phyloP scores from a whole-genome alignment of 2,888 invertebrate genomes.

The Clivina fossor region DNA sequence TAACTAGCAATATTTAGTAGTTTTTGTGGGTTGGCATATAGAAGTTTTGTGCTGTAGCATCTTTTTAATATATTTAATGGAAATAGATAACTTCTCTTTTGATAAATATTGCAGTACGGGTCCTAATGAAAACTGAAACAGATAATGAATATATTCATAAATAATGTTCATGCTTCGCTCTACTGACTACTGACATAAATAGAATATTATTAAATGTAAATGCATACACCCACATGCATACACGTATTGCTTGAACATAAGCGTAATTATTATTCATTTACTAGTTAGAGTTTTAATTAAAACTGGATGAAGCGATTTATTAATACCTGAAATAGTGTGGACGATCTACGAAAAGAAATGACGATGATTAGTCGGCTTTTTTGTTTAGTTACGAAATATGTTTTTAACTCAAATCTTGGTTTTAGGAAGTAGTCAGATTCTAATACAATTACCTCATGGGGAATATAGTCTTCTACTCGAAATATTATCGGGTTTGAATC shows the following conservation, averaged over 20 bases:
- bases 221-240: too few relatives aligned
- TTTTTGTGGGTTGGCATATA: neutral
- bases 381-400: neutral
- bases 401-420: neutral
- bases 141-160: neutral
- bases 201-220: too few relatives aligned
- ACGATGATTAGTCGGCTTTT: neutral
- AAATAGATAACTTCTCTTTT: neutral
- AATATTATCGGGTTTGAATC: neutral
- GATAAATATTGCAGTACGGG: constrained; percentile 1
- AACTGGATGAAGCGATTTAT: too few relatives aligned
- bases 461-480: neutral
- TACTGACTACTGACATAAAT: too few relatives aligned
- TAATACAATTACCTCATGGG: neutral
- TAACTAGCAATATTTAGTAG: neutral
- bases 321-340: neutral
- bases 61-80: neutral
- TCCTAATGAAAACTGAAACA: neutral
- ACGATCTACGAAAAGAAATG: neutral
- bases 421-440: neutral
- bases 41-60: neutral
- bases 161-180: neutral
- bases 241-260: too few relatives aligned
- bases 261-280: too few relatives aligned
- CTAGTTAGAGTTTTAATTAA: too few relatives aligned